Evolutionary conservation across 2,888 invertebrate species (phyloP).

Genomic region (Agriotes lineatus): DNA sequence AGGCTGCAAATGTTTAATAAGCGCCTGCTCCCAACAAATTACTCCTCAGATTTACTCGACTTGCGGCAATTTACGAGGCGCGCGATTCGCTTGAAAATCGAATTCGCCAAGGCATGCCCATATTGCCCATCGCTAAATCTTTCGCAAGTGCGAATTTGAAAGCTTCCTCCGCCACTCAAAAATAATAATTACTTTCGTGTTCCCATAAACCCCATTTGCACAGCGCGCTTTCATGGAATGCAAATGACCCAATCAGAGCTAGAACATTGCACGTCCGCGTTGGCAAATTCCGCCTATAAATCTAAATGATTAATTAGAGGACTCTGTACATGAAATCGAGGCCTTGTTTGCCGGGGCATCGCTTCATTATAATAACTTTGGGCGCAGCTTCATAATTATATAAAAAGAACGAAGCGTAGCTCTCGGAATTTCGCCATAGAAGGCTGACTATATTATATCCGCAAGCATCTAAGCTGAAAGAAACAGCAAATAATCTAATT

Average conservation of each 20-base stretch:
- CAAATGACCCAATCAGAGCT: slow-evolving; percentile 37
- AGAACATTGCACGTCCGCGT: slow-evolving; percentile 27
- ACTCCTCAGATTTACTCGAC: not conserved
- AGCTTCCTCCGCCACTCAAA: slow-evolving; percentile 1
- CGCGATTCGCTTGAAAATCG: not conserved
- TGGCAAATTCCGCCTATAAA: slow-evolving; percentile 35
- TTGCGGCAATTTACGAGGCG: not conserved
- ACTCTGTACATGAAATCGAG: slow-evolving; percentile 29
- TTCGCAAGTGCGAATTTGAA: slow-evolving; percentile 4
- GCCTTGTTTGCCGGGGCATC: slow-evolving; percentile 5
- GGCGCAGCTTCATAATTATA: not conserved
- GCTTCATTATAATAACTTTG: slow-evolving; percentile 25
- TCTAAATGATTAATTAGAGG: slow-evolving; percentile 33
- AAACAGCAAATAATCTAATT: too few species aligned
- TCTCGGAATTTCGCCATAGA: not conserved
- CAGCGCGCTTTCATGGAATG: slow-evolving; percentile 23
- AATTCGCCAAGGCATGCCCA: not conserved
- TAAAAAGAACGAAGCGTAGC: not conserved
- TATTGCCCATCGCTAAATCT: not conserved
- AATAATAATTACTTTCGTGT: slow-evolving; percentile 24
- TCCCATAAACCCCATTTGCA: slow-evolving; percentile 24
- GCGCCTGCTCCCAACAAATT: not conserved
- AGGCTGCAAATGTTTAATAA: not conserved
- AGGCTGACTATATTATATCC: not conserved
- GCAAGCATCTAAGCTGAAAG: too few species aligned